Percentiles rank a stretch among this genome's conserved stretches.
phyloP scores from a whole-genome alignment of 2,888 invertebrate species.

The Nemurella pictetii region DNA sequence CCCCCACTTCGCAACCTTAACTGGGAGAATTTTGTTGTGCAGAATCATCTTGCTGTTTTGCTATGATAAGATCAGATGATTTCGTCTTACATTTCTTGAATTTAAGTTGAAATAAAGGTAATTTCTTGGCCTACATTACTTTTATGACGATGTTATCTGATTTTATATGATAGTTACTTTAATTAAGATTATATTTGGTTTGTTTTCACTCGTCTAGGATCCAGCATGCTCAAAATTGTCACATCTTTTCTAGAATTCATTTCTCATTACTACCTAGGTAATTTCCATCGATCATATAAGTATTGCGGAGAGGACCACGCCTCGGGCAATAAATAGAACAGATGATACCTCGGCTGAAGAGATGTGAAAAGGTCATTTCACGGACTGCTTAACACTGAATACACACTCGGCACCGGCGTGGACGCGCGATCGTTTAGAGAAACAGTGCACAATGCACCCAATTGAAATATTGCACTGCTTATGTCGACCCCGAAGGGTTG shows the following conservation, averaged over 20 bases:
- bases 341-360: neutral
- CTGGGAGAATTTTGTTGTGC: neutral
- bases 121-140: too few species aligned
- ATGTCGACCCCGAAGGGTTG: neutral
- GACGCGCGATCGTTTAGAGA: too few species aligned
- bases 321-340: neutral
- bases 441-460: neutral
- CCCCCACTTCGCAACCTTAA: slow-evolving; percentile 18
- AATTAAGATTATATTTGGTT: too few species aligned
- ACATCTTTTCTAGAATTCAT: too few species aligned
- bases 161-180: too few species aligned
- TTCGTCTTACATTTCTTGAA: too few species aligned
- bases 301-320: neutral
- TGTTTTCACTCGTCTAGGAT: too few species aligned
- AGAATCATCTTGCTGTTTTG: neutral
- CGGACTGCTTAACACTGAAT: neutral
- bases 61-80: neutral
- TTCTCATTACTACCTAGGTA: too few species aligned
- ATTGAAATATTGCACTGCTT: neutral
- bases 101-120: too few species aligned
- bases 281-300: neutral
- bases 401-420: neutral
- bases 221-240: too few species aligned
- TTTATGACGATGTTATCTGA: too few species aligned
- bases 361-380: neutral